Evolutionary conservation across 1,140 invertebrate genomes (phyloP).

Genomic region (Musca vetustissima): DNA sequence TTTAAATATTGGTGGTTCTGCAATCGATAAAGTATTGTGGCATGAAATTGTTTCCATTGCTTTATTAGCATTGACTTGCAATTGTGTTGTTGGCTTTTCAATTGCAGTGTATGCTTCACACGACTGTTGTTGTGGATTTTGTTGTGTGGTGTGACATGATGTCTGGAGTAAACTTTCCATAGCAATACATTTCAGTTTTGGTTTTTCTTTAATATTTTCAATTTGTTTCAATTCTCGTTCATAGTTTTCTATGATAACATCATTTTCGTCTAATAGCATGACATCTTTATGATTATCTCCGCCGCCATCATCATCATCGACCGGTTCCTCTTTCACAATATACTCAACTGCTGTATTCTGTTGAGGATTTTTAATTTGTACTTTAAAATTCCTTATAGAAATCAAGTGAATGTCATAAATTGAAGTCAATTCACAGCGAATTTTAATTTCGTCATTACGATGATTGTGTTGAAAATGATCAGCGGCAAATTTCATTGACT

Average conservation of each 20-base stretch:
- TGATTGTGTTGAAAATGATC: background rate
- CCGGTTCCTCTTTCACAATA: background rate
- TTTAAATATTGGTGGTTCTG: no score
- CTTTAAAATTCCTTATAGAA: background rate
- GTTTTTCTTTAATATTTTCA: background rate
- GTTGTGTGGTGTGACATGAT: no score
- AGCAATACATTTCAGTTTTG: background rate
- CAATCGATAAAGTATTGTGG: no score
- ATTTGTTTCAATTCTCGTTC: background rate
- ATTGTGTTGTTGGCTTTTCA: no score
- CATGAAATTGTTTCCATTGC: no score
- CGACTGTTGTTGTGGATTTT: no score
- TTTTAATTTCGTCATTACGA: background rate
- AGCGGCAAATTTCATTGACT: background rate
- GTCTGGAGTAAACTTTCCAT: background rate
- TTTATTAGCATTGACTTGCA: no score
- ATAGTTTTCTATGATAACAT: background rate
- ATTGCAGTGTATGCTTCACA: no score
- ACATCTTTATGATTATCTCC: background rate
- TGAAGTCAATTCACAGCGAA: background rate
- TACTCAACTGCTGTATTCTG: background rate
- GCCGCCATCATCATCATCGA: background rate
- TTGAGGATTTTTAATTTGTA: background rate
- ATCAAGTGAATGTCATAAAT: background rate
- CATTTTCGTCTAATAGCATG: slow-evolving; percentile 1